A percentile compares a stretch with the other conserved stretches of the same genome.
These are phyloP conservation scores for Daktulosphaira vitifoliae DNA, from an alignment of 1,140 invertebrate genomes.

Conservation along the genomic window DNA sequence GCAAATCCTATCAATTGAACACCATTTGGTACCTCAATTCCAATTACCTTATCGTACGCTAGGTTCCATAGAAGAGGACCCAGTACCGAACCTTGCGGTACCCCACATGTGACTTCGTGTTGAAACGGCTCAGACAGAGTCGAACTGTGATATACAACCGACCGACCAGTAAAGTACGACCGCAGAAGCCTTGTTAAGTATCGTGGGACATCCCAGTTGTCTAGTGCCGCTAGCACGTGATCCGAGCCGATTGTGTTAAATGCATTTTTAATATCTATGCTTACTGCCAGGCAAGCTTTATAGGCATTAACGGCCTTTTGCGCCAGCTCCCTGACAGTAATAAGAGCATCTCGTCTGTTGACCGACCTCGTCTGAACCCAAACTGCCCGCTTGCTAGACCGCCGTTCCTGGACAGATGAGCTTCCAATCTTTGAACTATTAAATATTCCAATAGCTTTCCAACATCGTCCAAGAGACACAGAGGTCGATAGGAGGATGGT, in stretches of 20 bases:
- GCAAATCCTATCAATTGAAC: not conserved
- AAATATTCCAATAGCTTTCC: conserved; percentile 36
- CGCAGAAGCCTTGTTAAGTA: not conserved
- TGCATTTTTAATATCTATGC: not conserved
- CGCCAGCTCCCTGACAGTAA: not conserved
- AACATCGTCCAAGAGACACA: conserved; percentile 36
- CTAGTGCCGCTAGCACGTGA: not conserved
- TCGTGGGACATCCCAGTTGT: not conserved
- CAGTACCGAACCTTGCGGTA: no score
- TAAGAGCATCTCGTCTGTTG: not conserved
- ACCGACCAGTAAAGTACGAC: not conserved
- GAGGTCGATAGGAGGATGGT: conserved; percentile 35
- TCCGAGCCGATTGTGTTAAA: not conserved
- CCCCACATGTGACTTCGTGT: not conserved
- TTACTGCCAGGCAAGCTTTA: not conserved
- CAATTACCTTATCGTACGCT: not conserved
- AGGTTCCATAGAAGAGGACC: no score
- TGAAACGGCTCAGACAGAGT: not conserved
- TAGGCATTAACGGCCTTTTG: not conserved
- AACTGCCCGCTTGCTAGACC: not conserved
- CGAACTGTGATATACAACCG: rapidly evolving
- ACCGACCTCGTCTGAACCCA: not conserved
- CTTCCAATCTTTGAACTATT: not conserved
- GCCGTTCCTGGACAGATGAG: not conserved
- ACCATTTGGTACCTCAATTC: not conserved